phyloP scores from a whole-genome alignment of 2,888 invertebrate species.

The Tineola bisselliella region DNA sequence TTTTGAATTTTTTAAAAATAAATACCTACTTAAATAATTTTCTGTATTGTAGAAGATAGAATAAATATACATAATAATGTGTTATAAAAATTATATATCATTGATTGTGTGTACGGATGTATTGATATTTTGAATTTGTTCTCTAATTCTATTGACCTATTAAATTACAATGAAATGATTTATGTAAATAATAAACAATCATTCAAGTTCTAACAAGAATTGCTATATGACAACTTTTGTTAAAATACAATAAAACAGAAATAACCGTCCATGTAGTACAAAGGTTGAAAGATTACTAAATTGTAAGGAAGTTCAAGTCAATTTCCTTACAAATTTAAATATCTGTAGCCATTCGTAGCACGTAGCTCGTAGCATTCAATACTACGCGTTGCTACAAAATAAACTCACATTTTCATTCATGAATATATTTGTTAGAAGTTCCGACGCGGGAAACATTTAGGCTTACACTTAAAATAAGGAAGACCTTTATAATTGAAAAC shows the following conservation, averaged over 20 bases:
- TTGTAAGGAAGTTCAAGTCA: neutral
- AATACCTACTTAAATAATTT: too few species aligned
- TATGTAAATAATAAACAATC: too few species aligned
- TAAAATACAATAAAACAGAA: neutral
- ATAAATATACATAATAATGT: too few species aligned
- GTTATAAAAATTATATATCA: too few species aligned
- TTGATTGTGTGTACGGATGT: too few species aligned
- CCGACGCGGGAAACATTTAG: neutral
- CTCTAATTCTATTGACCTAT: too few species aligned
- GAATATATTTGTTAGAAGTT: constrained; percentile 4
- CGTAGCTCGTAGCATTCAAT: neutral
- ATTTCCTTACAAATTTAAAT: constrained; percentile 1
- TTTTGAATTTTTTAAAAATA: too few species aligned
- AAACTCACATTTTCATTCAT: neutral
- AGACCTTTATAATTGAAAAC: neutral
- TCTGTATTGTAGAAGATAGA: too few species aligned
- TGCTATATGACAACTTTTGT: too few species aligned
- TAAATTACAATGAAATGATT: too few species aligned
- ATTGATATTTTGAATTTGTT: too few species aligned
- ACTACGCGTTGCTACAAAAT: constrained; percentile 1
- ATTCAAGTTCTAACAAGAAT: too few species aligned
- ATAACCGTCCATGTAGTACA: neutral
- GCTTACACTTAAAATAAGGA: neutral
- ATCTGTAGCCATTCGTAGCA: constrained; percentile 7
- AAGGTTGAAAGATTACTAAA: neutral